phyloP scores from a whole-genome alignment of 2,797 vertebrate species.

The Erithacus rubecula region DNA sequence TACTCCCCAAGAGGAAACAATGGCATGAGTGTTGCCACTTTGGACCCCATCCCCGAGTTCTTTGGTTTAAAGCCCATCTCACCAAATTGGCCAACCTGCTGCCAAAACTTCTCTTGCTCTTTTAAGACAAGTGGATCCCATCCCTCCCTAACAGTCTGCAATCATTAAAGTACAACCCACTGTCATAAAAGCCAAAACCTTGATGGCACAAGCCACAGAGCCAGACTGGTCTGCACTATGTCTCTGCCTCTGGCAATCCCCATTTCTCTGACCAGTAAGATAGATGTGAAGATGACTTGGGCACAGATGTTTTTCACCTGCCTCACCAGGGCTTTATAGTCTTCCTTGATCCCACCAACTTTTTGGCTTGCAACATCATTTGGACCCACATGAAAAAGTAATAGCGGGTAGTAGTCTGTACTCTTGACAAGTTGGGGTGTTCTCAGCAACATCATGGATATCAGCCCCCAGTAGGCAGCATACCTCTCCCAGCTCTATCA shows the following conservation, averaged over 20 bases:
- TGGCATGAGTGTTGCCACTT: neutral
- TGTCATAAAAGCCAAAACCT: neutral
- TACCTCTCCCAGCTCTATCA: neutral
- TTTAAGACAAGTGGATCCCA: neutral
- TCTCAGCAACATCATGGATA: neutral
- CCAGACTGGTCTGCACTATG: neutral
- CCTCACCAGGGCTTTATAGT: neutral
- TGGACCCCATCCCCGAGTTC: neutral
- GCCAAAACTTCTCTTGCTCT: neutral
- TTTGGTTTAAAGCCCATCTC: neutral
- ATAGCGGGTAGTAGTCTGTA: neutral
- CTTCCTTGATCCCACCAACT: neutral
- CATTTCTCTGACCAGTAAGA: neutral
- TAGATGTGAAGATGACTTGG: neutral
- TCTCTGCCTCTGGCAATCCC: neutral
- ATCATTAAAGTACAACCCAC: neutral
- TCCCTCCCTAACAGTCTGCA: neutral
- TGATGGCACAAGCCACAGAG: neutral
- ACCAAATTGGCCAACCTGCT: neutral
- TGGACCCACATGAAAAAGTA: neutral
- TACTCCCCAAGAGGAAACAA: neutral
- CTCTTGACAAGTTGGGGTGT: neutral
- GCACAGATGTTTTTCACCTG: neutral
- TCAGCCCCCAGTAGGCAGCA: neutral
- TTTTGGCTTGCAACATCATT: neutral